Evolutionary conservation across 2,797 vertebrate genomes (phyloP).

Genomic region (Spondyliosoma cantharus): DNA sequence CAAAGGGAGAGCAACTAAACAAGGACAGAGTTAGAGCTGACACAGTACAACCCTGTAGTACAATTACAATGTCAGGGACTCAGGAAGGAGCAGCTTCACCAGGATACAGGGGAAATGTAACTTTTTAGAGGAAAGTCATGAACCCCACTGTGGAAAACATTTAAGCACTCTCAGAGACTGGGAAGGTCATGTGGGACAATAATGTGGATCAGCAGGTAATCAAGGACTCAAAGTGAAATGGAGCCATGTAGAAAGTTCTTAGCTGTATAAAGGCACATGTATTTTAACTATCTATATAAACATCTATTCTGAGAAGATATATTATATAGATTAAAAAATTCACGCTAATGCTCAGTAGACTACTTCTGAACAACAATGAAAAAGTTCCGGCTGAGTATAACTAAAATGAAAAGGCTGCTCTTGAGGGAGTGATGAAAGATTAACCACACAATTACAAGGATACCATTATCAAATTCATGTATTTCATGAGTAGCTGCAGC

Average conservation of each 20-base stretch:
- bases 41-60: constrained; percentile 28
- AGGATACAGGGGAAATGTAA: constrained; percentile 2
- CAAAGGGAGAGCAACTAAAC: constrained; percentile 40
- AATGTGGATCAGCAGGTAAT: constrained; percentile 25
- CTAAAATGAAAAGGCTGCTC: constrained; percentile 12
- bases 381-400: background rate
- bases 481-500: constrained; percentile 21
- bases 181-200: constrained; percentile 48
- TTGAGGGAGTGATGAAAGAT: constrained; percentile 2
- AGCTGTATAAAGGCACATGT: background rate
- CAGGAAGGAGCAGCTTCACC: constrained; percentile 32
- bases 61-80: constrained; percentile 37
- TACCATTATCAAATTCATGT: constrained; percentile 56
- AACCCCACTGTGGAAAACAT: constrained; percentile 41
- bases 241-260: background rate
- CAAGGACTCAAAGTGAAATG: constrained; percentile 3
- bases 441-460: constrained; percentile 30
- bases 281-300: background rate
- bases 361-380: background rate
- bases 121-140: constrained; percentile 2
- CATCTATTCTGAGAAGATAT: constrained; percentile 2
- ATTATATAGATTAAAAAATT: constrained; percentile 13
- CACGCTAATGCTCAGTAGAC: constrained; percentile 5
- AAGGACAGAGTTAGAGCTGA: constrained; percentile 17
- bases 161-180: constrained; percentile 27